Percentiles rank a stretch among this genome's conserved stretches.
Conservation (phyloP, 1,140 invertebrate species). For the Drosophila truncata region DNA sequence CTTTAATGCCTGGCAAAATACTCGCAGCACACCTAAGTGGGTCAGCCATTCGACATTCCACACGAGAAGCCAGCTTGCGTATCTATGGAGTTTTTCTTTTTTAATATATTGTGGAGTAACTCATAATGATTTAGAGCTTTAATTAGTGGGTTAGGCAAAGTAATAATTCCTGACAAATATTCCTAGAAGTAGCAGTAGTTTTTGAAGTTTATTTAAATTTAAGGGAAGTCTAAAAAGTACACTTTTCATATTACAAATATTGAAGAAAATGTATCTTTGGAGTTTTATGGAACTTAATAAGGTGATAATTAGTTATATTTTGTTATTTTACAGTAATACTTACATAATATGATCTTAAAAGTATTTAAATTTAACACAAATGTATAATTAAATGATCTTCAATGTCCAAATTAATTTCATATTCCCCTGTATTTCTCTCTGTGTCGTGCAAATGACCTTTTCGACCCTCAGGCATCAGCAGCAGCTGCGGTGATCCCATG, state of each 20-base stretch:
- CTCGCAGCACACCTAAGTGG: conserved; percentile 15
- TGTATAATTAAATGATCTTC: neutral
- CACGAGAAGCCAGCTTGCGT: conserved; percentile 1
- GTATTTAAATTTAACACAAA: neutral
- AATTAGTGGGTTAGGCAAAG: neutral
- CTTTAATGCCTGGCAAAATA: conserved; percentile 6
- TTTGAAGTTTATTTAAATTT: neutral
- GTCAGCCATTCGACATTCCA: conserved; percentile 12
- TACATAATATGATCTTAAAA: neutral
- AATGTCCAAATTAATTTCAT: neutral
- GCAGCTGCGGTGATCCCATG: conserved; percentile 5
- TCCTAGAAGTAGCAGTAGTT: too few species aligned
- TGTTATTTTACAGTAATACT: too few species aligned
- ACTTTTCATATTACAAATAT: neutral
- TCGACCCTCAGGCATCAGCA: conserved; percentile 13
- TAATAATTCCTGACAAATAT: neutral
- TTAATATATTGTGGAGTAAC: neutral
- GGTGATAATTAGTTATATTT: neutral
- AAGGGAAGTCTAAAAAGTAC: neutral
- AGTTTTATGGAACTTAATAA: too few species aligned
- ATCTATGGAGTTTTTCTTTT: conserved; percentile 3
- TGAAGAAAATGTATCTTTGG: too few species aligned
- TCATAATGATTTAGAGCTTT: neutral
- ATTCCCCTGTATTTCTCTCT: neutral
- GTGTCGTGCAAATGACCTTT: conserved; percentile 25